phyloP scores from a whole-genome alignment of 2,113 vertebrate species.

The Bettongia penicillata region DNA sequence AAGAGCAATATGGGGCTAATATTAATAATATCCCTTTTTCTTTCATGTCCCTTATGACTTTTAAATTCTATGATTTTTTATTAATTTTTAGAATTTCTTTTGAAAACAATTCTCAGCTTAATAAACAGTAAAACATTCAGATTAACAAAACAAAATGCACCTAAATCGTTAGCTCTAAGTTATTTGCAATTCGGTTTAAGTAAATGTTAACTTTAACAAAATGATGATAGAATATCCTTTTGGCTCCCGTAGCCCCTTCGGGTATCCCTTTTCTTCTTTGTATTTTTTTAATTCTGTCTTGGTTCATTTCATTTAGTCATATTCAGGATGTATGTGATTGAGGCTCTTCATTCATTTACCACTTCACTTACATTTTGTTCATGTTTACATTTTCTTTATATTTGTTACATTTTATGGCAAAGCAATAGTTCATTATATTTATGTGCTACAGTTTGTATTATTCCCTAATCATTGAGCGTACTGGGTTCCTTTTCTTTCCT shows the following conservation, averaged over 20 bases:
- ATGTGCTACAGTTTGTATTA: background rate
- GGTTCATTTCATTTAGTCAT: background rate
- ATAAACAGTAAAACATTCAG: background rate
- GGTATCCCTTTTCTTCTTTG: background rate
- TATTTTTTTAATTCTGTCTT: background rate
- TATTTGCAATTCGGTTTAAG: background rate
- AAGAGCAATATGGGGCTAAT: background rate
- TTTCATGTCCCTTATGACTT: background rate
- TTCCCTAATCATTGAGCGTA: background rate
- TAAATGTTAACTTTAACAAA: background rate
- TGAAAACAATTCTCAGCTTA: background rate
- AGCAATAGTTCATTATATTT: background rate
- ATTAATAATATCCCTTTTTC: background rate
- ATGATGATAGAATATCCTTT: background rate
- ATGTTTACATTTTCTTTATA: no score
- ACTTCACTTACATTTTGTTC: background rate
- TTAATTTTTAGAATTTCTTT: background rate
- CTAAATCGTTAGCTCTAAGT: background rate
- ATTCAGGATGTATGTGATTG: background rate
- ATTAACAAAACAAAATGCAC: background rate
- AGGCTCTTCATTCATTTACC: background rate
- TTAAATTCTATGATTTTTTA: background rate
- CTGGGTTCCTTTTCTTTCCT: background rate
- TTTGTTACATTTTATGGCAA: background rate
- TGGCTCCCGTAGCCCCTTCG: background rate